Base-by-base conservation (phyloP, 1,140 invertebrate species). In the Caenorhabditis inopinata region DNA sequence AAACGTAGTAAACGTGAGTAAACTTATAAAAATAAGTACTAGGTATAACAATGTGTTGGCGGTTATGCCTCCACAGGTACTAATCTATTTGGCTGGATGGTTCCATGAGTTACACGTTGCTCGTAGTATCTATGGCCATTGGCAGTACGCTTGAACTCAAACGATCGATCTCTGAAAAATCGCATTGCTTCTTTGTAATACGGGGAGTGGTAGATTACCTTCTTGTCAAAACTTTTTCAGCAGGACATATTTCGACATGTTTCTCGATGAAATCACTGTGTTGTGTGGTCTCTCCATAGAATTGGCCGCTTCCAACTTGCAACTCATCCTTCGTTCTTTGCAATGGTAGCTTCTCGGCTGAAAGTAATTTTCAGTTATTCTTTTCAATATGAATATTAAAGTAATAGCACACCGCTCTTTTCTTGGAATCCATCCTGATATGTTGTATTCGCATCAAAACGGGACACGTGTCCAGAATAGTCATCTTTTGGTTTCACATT, bases 231-330 rank as follows among this genome's bases (percentile, higher is more conserved):
- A 79, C 78, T 25, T 79, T 74, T 35, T 79, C 78, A 29, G 78
- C 78, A 25, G 78, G 78, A 45, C 78, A 79, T 21, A 79, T 79
- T 45, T 79, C 62, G n/a, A 79, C 78, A 14, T 51, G 62, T 46
- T 79, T 79, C 18, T 53, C 38, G 16, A 47, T 75, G 46, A 74
- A 79, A 45, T 79, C 78, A 32, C 29, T 62, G 12, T 79, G 35
- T n/a, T 79, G 78, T 3, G 78, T 79, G n/a, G 78, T 74, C 7
- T 78, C 53, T 45, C 76, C 76, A 18, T 78, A 51, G 42, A 78
- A 78, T 16, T 38, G 12, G 1, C 49, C 76, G 9, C 45, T 38
- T 16, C 49, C 35, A 35, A 78, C 32, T 46, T 62, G 49, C 18
- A 78, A 25, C 27, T 78, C 32, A 38, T 78, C 35, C n/a, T 38